These are phyloP conservation scores for Eudyptes chrysolophus DNA, from an alignment of 2,113 vertebrate species.

Conservation along the genomic window DNA sequence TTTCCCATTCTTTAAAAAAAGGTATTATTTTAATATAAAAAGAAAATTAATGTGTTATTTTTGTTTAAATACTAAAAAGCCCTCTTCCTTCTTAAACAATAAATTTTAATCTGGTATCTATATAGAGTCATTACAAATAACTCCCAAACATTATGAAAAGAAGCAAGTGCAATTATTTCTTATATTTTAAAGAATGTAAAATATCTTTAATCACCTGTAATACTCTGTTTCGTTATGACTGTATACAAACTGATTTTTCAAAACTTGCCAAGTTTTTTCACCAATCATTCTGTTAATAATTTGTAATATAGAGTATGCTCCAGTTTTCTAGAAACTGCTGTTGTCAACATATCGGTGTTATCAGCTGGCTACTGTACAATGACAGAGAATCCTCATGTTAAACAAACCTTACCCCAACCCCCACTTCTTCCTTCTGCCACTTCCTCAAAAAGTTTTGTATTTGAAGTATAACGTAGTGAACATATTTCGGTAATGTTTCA, in stretches of 20 bases:
- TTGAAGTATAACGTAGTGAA: not conserved
- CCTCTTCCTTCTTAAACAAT: not conserved
- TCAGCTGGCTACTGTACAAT: not conserved
- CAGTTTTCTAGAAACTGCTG: not conserved
- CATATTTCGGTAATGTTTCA: not conserved
- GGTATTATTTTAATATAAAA: not conserved
- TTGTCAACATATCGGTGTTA: not conserved
- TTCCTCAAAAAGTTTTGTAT: not conserved
- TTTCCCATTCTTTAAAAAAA: constrained; percentile 89
- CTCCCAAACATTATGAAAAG: not conserved
- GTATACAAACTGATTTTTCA: not conserved
- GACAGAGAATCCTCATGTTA: not conserved
- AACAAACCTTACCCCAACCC: not conserved
- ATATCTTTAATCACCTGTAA: not conserved
- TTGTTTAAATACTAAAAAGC: not conserved
- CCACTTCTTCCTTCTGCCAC: not conserved
- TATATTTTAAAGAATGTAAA: not conserved
- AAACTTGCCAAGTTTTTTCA: not conserved
- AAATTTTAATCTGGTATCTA: not conserved
- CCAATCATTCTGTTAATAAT: not conserved
- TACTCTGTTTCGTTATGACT: not conserved
- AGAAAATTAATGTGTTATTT: not conserved
- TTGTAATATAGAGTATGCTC: not conserved
- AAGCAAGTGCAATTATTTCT: not conserved
- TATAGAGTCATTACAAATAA: not conserved